A percentile compares a stretch with the other conserved stretches of the same genome.
phyloP scores from a whole-genome alignment of 2,113 vertebrate genomes.

The Sitta europaea region DNA sequence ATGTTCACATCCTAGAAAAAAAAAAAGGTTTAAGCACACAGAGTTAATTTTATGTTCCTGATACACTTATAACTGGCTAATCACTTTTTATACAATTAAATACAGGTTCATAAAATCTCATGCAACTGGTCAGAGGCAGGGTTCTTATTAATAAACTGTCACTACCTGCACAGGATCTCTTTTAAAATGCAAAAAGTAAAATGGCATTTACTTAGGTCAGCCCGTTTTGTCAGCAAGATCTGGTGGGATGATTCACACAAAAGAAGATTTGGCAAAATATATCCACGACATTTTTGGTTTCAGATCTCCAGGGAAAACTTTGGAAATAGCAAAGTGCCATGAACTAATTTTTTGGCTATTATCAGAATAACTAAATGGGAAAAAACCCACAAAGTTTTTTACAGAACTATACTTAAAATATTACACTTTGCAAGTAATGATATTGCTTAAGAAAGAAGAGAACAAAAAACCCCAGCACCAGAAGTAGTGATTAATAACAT shows the following conservation, averaged over 20 bases:
- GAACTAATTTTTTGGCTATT: background rate
- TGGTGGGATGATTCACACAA: background rate
- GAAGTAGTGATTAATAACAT: slow-evolving; percentile 22
- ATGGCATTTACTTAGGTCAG: background rate
- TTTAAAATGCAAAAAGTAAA: background rate
- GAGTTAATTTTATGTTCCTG: background rate
- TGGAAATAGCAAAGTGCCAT: background rate
- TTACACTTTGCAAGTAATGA: background rate
- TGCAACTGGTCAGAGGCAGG: background rate
- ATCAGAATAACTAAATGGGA: background rate
- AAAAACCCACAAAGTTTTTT: background rate
- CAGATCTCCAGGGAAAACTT: background rate
- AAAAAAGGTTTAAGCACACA: background rate
- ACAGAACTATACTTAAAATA: background rate
- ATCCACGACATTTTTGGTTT: background rate
- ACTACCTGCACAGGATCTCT: background rate
- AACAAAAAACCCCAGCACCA: background rate
- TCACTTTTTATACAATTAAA: background rate
- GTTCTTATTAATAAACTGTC: background rate
- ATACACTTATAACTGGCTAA: background rate
- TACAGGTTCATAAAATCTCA: background rate
- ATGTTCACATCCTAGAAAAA: background rate
- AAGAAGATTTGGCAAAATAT: background rate
- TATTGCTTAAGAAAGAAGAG: background rate
- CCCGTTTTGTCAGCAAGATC: background rate